These are phyloP conservation scores for Chaetoderma sp. DNA, from an alignment of 2,888 invertebrate genomes.

Conservation along the genomic window DNA sequence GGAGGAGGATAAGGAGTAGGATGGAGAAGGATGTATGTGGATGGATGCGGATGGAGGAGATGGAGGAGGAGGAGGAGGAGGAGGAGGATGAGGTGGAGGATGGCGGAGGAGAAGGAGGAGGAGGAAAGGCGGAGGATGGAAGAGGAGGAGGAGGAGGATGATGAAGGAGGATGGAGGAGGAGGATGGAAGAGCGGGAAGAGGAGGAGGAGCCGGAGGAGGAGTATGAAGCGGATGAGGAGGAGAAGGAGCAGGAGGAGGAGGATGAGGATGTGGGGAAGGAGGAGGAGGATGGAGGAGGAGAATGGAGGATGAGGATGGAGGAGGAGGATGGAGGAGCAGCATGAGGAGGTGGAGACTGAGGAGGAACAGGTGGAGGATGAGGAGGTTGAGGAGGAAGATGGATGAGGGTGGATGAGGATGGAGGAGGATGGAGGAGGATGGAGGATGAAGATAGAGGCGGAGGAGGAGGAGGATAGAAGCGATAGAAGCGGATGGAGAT, in stretches of 20 bases:
- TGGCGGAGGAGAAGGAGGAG: neutral
- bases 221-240: conserved; percentile 13
- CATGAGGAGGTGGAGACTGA: neutral
- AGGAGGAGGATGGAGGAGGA: neutral
- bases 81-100: neutral
- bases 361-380: neutral
- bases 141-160: neutral
- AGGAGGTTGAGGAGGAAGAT: conserved; percentile 3
- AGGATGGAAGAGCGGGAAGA: conserved; percentile 15
- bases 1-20: too few relatives aligned
- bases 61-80: conserved; percentile 23
- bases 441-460: conserved; percentile 6
- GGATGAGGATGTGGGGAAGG: conserved; percentile 2
- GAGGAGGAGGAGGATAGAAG: too few relatives aligned
- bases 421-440: neutral
- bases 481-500: too few relatives aligned
- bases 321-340: conserved; percentile 1
- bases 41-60: conserved; percentile 20
- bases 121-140: neutral
- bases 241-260: conserved; percentile 24
- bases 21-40: neutral
- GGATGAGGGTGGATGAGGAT: neutral
- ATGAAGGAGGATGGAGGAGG: too few relatives aligned
- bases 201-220: neutral
- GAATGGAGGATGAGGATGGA: neutral